Evolutionary conservation across 1,140 invertebrate species (phyloP).

Genomic region (Phymastichus coffea): DNA sequence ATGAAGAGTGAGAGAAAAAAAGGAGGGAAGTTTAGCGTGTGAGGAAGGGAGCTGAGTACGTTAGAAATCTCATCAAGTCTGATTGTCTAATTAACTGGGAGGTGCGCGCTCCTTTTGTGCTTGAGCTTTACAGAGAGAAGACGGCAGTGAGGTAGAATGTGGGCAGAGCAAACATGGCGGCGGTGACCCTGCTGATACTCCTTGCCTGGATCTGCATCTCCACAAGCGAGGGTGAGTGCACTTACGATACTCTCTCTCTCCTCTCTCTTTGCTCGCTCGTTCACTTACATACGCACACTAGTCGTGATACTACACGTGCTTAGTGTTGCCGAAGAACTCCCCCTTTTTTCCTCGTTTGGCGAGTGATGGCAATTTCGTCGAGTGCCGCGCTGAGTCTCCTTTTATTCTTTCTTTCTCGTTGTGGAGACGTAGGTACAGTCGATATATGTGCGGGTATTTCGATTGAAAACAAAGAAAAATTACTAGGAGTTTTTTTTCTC

Average conservation of each 20-base stretch:
- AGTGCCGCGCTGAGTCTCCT: no score
- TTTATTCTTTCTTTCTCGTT: no score
- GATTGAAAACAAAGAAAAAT: no score
- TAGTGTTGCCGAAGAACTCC: background rate
- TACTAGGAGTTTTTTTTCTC: no score
- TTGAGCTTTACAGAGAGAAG: no score
- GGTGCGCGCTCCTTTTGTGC: background rate
- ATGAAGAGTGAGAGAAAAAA: no score
- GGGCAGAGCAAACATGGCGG: constrained; percentile 48
- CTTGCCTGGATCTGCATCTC: constrained; percentile 35
- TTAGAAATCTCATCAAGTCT: no score
- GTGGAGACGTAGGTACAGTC: no score
- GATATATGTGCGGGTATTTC: no score
- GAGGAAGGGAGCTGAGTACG: no score
- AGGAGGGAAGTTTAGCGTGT: no score
- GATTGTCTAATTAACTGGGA: no score
- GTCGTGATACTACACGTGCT: background rate
- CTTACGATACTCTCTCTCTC: background rate
- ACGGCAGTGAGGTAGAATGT: constrained; percentile 35
- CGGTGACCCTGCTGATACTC: constrained; percentile 36
- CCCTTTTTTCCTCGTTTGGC: background rate
- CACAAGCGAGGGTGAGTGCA: constrained; percentile 37
- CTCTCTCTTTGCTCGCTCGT: background rate
- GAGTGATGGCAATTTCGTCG: background rate
- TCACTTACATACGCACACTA: background rate